These are phyloP conservation scores for Ctenomys sociabilis DNA, from an alignment of 2,113 vertebrate species.

Conservation along the genomic window DNA sequence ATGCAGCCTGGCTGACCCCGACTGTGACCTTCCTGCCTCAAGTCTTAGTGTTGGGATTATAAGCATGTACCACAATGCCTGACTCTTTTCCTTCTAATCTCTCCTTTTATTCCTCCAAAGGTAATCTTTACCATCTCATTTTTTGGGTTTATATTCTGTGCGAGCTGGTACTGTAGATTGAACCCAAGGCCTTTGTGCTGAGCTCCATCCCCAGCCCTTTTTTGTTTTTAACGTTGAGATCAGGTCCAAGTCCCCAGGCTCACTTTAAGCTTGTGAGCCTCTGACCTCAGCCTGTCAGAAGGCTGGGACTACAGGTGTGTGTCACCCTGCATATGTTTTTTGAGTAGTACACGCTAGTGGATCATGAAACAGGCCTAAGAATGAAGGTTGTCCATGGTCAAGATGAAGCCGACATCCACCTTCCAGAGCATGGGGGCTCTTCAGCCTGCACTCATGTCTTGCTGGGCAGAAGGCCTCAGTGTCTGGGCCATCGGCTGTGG, in stretches of 20 bases:
- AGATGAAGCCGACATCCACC: not conserved
- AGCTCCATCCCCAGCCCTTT: not conserved
- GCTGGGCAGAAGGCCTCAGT: not conserved
- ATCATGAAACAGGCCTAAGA: slow-evolving; percentile 47
- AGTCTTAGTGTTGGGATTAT: not conserved
- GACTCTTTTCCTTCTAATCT: not conserved
- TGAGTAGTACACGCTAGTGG: not conserved
- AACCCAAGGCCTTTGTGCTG: not conserved
- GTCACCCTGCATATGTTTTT: not conserved
- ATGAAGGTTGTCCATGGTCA: fast-evolving
- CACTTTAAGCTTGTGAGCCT: not conserved
- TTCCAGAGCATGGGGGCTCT: not conserved
- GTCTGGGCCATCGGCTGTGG: not conserved
- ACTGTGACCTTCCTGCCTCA: not conserved
- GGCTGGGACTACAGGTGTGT: not conserved
- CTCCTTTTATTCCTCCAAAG: not conserved
- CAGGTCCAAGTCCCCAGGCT: not conserved
- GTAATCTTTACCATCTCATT: not conserved
- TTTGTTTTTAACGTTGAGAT: not conserved
- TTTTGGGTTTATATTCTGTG: not conserved
- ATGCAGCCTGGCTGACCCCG: not conserved
- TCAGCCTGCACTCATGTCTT: not conserved
- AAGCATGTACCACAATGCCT: not conserved
- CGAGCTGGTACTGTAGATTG: not conserved
- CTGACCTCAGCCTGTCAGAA: not conserved